These are phyloP conservation scores for Scatophagus argus DNA, from an alignment of 2,113 vertebrate species.

Conservation along the genomic window DNA sequence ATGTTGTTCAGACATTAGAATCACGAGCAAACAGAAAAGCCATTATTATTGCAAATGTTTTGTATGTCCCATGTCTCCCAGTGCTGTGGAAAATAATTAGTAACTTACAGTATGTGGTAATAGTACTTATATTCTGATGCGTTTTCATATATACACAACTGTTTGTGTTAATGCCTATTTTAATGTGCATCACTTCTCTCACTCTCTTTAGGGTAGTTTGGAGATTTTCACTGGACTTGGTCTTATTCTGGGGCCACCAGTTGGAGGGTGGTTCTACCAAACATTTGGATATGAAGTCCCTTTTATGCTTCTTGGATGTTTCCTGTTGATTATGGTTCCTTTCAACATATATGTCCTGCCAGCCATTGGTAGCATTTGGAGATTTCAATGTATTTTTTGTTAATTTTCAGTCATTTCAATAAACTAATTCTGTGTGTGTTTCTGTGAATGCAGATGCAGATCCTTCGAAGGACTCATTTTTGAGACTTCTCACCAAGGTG, in stretches of 20 bases:
- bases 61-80: background rate
- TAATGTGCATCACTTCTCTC: background rate
- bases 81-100: conserved; percentile 4
- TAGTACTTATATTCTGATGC: background rate
- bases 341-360: conserved; percentile 91
- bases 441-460: conserved; percentile 79
- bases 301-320: conserved; percentile 90
- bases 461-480: conserved; percentile 88
- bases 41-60: conserved; percentile 38
- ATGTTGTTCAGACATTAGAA: conserved; percentile 57
- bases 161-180: background rate
- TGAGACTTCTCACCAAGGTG: conserved; percentile 84
- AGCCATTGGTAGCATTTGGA: conserved; percentile 83
- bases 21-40: conserved; percentile 55
- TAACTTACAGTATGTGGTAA: background rate
- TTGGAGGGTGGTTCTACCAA: conserved; percentile 95
- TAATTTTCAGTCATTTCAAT: background rate
- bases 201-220: conserved; percentile 88
- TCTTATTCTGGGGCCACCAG: conserved; percentile 91
- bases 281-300: conserved; percentile 93
- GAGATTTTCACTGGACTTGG: conserved; percentile 94
- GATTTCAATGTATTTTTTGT: fast-evolving
- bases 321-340: conserved; percentile 90
- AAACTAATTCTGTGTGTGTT: background rate
- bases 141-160: background rate